Percentiles rank a stretch among this genome's conserved stretches.
phyloP scores from a whole-genome alignment of 64 coral and sea anemone genomes.

The Stichodactyla mertensii region DNA sequence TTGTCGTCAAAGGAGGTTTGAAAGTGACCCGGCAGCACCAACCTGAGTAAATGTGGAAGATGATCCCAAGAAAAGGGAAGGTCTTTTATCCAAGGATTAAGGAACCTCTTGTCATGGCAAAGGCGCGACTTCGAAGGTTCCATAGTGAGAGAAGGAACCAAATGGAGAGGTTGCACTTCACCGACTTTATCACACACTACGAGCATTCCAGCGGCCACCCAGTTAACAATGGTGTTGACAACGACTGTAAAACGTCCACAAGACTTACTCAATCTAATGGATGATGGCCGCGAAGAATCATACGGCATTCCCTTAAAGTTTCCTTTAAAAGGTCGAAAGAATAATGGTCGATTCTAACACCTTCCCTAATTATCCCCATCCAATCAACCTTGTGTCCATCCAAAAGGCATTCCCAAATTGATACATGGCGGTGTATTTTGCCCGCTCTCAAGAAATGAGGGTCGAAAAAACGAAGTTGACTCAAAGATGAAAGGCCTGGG shows the following conservation, averaged over 20 bases:
- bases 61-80: slow-evolving; percentile 7
- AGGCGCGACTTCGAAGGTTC: slow-evolving; percentile 15
- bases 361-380: slow-evolving; percentile 12
- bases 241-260: slow-evolving; percentile 21
- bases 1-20: slow-evolving; percentile 18
- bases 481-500: background rate
- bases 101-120: background rate
- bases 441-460: slow-evolving; percentile 19
- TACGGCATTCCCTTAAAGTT: slow-evolving; percentile 27
- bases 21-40: slow-evolving; percentile 21
- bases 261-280: background rate
- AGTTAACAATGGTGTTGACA: background rate
- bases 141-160: slow-evolving; percentile 16
- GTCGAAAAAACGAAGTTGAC: slow-evolving; percentile 13
- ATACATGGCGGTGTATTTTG: background rate
- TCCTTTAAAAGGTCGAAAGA: slow-evolving; percentile 23
- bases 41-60: slow-evolving; percentile 19
- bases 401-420: background rate
- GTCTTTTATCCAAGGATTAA: slow-evolving; percentile 11
- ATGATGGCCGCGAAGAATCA: background rate
- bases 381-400: background rate
- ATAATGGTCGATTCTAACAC: background rate
- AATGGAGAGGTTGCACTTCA: background rate
- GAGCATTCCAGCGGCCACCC: slow-evolving; percentile 1
- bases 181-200: background rate